Percentiles rank a stretch among this genome's conserved stretches.
phyloP scores from a whole-genome alignment of 1,140 invertebrate genomes.

The Plectrocnemia conspersa region DNA sequence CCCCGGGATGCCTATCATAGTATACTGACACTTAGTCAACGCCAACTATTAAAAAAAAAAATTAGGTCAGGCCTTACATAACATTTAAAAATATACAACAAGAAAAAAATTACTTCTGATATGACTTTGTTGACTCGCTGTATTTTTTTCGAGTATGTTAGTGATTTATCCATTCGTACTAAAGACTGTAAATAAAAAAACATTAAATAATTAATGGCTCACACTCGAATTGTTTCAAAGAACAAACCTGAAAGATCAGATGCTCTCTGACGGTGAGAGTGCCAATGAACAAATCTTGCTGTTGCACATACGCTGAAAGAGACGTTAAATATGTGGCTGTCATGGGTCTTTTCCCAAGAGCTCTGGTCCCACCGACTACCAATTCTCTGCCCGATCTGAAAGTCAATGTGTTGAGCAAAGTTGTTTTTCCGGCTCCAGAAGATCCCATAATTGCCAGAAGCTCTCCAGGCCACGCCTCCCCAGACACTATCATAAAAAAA shows the following conservation, averaged over 20 bases:
- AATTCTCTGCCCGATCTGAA: conserved; percentile 67
- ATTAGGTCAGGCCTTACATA: not conserved
- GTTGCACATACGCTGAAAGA: conserved; percentile 91
- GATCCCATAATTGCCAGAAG: conserved; percentile 90
- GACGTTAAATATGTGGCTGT: conserved; percentile 64
- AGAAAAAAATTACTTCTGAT: conserved; percentile 60
- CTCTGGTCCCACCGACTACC: conserved; percentile 63
- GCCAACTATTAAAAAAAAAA: conserved; percentile 59
- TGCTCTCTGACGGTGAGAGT: conserved; percentile 89
- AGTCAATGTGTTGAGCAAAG: conserved; percentile 85
- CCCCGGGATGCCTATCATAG: conserved; percentile 81
- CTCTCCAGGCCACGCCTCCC: conserved; percentile 83
- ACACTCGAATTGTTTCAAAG: not conserved
- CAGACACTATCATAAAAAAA: too few relatives aligned
- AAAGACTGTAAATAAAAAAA: conserved; percentile 61
- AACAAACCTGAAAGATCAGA: conserved; percentile 73
- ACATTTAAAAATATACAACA: conserved; percentile 16
- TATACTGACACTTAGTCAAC: conserved; percentile 80
- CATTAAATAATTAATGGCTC: not conserved
- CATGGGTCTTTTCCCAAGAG: conserved; percentile 67
- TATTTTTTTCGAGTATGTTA: conserved; percentile 72
- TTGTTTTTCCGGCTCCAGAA: conserved; percentile 94
- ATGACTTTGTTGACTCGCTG: conserved; percentile 86
- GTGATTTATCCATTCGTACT: conserved; percentile 83
- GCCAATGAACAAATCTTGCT: conserved; percentile 91